Evolutionary conservation across 2,113 vertebrate genomes (phyloP).

Genomic region (Phocoena sinus): DNA sequence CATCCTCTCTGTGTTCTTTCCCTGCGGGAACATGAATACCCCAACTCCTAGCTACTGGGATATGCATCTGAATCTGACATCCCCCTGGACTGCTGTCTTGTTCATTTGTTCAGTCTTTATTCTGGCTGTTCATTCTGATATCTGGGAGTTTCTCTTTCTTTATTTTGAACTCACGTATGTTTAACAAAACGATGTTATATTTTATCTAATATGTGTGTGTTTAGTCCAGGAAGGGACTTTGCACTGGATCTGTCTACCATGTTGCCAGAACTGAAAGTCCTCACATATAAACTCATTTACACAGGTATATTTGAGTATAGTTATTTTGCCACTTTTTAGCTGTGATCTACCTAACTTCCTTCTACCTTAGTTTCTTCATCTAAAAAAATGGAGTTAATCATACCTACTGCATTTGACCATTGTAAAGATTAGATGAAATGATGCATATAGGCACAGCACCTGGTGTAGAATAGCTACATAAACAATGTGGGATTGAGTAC

Average conservation of each 20-base stretch:
- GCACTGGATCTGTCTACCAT: neutral
- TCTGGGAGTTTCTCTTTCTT: neutral
- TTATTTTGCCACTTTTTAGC: neutral
- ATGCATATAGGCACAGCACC: neutral
- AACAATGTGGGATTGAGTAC: neutral
- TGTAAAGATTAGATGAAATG: neutral
- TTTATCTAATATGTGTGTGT: neutral
- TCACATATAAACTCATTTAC: neutral
- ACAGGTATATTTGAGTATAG: neutral
- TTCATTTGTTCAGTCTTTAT: neutral
- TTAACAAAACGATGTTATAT: neutral
- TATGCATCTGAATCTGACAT: neutral
- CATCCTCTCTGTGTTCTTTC: neutral
- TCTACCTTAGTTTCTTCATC: neutral
- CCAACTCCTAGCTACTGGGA: neutral
- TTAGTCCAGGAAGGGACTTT: neutral
- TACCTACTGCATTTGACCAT: neutral
- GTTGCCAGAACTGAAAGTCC: neutral
- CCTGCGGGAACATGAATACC: neutral
- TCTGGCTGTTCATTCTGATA: neutral
- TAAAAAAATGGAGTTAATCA: neutral
- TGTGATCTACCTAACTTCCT: neutral
- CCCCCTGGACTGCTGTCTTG: neutral
- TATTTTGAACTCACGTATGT: neutral
- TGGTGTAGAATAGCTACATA: neutral